These are phyloP conservation scores for Panzeria rudis DNA, from an alignment of 2,888 invertebrate genomes.

Conservation along the genomic window DNA sequence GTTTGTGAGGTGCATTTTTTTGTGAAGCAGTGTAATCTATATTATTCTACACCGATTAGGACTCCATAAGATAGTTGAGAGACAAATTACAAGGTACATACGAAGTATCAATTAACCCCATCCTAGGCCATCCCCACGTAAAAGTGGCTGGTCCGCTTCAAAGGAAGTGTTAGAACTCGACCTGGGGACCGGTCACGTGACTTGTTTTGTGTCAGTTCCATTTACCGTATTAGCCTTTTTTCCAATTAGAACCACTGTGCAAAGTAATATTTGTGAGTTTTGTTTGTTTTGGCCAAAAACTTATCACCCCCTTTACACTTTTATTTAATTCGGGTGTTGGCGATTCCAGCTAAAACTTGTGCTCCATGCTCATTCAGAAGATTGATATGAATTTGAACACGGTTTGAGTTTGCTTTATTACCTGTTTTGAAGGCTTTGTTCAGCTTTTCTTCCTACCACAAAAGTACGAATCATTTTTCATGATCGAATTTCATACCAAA, in stretches of 20 bases:
- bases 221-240: neutral
- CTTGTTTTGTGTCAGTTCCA: too few relatives aligned
- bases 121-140: too few relatives aligned
- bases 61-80: too few relatives aligned
- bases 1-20: too few relatives aligned
- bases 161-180: too few relatives aligned
- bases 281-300: conserved; percentile 38
- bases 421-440: conserved; percentile 56
- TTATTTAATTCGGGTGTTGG: conserved; percentile 52
- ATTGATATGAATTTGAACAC: conserved; percentile 73
- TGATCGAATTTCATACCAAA: conserved; percentile 76
- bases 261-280: neutral
- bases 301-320: conserved; percentile 71
- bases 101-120: too few relatives aligned
- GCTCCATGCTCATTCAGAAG: conserved; percentile 62
- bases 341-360: conserved; percentile 55
- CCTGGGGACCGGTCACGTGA: too few relatives aligned
- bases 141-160: too few relatives aligned
- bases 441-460: conserved; percentile 51
- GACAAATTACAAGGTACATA: too few relatives aligned
- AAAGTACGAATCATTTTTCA: conserved; percentile 76
- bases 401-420: conserved; percentile 71
- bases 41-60: too few relatives aligned
- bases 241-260: neutral
- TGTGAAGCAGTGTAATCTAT: too few relatives aligned